These are phyloP conservation scores for Corythornis leucogaster DNA, from an alignment of 2,797 vertebrate genomes.

Conservation along the genomic window DNA sequence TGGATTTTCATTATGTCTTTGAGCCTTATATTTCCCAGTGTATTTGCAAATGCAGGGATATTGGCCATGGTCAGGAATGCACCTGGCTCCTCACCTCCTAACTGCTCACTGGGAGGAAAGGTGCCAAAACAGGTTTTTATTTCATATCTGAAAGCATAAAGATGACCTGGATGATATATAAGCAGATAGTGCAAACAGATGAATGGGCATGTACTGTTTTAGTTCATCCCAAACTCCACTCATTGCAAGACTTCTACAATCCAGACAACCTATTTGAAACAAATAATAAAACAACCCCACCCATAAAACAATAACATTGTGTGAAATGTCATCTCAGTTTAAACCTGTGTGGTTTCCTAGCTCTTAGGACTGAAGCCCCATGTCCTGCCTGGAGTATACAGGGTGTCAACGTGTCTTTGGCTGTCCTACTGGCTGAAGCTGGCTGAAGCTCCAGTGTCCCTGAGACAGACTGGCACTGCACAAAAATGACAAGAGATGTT, in stretches of 20 bases:
- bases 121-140: background rate
- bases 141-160: background rate
- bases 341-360: background rate
- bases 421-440: background rate
- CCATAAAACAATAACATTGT: background rate
- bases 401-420: too few species aligned
- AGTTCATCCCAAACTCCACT: background rate
- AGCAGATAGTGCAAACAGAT: background rate
- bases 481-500: conserved; percentile 16
- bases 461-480: background rate
- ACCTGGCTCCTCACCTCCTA: background rate
- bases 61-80: rapidly evolving
- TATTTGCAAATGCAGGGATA: background rate
- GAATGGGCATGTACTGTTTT: background rate
- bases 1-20: background rate
- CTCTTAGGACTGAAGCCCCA: rapidly evolving
- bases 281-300: background rate
- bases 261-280: background rate
- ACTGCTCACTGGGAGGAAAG: background rate
- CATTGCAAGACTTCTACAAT: background rate
- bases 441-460: background rate
- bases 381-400: background rate
- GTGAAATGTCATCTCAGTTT: background rate
- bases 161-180: background rate
- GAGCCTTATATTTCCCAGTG: background rate